Conservation (phyloP, 2,797 vertebrate genomes). For the Pseudotriccus pelzelni region DNA sequence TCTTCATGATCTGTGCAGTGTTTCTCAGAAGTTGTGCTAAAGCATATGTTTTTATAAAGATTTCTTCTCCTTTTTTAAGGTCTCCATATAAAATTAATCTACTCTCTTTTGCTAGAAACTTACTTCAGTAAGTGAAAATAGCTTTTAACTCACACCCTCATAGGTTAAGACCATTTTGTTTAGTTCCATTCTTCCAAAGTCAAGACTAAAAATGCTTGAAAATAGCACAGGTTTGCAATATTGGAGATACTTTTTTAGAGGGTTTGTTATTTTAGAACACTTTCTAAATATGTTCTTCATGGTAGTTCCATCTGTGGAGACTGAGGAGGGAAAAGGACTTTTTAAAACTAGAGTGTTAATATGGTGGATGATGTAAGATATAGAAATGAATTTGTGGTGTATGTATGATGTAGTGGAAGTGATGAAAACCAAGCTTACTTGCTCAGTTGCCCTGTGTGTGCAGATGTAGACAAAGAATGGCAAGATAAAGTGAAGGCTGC, state of each 20-base stretch:
- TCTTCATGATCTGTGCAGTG: background rate
- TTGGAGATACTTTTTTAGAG: background rate
- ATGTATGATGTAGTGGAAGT: background rate
- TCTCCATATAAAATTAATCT: background rate
- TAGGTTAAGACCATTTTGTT: background rate
- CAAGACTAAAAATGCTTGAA: background rate
- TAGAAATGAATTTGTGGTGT: background rate
- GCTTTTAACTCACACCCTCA: background rate
- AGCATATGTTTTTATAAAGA: background rate
- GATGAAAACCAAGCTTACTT: background rate
- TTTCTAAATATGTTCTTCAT: background rate
- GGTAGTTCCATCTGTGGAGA: background rate
- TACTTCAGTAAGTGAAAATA: background rate
- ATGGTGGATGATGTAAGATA: background rate
- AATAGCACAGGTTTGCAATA: background rate
- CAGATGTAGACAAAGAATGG: background rate
- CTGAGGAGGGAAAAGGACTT: background rate
- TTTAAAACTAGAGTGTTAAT: background rate
- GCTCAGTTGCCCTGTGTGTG: background rate
- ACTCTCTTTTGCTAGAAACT: background rate
- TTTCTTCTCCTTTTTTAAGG: background rate
- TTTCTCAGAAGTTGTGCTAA: background rate
- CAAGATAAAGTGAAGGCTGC: background rate
- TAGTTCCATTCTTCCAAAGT: background rate
- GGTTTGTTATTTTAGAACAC: background rate